Evolutionary conservation across 2,113 vertebrate species (phyloP).

Genomic region (Entelurus aequoreus): DNA sequence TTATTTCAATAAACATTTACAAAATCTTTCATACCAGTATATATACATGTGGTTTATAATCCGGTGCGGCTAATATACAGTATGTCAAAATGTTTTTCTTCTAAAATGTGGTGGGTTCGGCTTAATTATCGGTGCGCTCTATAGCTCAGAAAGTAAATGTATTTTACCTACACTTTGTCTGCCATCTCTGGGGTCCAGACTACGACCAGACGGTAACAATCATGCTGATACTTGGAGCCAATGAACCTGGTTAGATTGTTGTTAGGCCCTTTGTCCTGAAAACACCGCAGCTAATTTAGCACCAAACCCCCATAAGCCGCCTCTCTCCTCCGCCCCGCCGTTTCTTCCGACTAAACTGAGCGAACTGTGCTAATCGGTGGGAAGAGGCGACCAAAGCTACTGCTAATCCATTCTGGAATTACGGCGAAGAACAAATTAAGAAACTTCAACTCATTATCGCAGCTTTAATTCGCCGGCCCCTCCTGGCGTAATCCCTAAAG

Average conservation of each 20-base stretch:
- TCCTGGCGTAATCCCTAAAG: slow-evolving; percentile 76
- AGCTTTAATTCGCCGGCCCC: slow-evolving; percentile 72
- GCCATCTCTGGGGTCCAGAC: too few relatives aligned
- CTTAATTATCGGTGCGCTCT: too few relatives aligned
- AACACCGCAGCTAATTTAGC: slow-evolving; percentile 38
- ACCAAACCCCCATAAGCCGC: slow-evolving; percentile 52
- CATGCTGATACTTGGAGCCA: slow-evolving; percentile 31
- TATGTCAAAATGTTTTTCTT: too few relatives aligned
- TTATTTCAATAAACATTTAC: too few relatives aligned
- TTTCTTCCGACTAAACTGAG: slow-evolving; percentile 52
- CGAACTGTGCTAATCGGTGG: slow-evolving; percentile 63
- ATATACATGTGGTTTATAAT: too few relatives aligned
- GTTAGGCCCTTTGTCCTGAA: slow-evolving; percentile 40
- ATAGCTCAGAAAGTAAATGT: too few relatives aligned
- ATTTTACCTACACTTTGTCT: too few relatives aligned
- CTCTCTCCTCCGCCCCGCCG: slow-evolving; percentile 38
- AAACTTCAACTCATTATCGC: slow-evolving; percentile 78
- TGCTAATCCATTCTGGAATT: slow-evolving; percentile 78
- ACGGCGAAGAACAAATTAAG: slow-evolving; percentile 77
- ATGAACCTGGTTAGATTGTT: slow-evolving; percentile 5
- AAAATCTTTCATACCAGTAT: too few relatives aligned
- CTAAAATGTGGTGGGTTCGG: too few relatives aligned
- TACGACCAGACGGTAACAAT: not conserved
- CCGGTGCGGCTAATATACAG: too few relatives aligned
- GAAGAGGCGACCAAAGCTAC: slow-evolving; percentile 73